Base-by-base conservation (phyloP, 2,797 vertebrate genomes). In the Peromyscus aztecus region DNA sequence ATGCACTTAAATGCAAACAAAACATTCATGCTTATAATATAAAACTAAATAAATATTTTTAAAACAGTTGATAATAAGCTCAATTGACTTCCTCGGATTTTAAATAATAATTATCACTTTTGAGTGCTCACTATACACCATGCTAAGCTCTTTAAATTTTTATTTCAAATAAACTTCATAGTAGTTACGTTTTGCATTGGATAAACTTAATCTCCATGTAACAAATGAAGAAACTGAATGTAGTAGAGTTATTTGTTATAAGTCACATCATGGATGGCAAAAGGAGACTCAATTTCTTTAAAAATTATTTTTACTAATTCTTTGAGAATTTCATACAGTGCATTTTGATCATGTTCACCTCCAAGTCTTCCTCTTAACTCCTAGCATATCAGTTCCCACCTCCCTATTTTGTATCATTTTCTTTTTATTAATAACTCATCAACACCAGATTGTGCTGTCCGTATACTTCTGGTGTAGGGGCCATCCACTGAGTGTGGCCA, bases 181-280 rank as follows among this genome's bases (percentile, higher is more conserved):
- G n/a, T 49, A 55, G 86, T 78, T 81, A 29, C 27, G 23, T 85
- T 94, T 89, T 93, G 7, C 34, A 67, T 31, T 59, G 17, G 6
- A 92, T 67, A n/a, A 78, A 21, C 21, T 67, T 86, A 63, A 75
- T 77, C 19, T 89, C 46, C 71, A 71, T 73, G 85, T 96, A 85
- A 75, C 43, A 91, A 91, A 71, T 91, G 75, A 89, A 81, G 29
- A 93, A 95, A 67, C 14, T 65, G 12, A 91, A 4, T 17, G 93
- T 81, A 71, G 24, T 84, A 7, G 94, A 90, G 11, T 61, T 95
- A n/a, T 69, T 93, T 37, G 17, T 49, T 34, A 8, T 49, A 87
- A 91, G 34, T 82, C 57, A 89, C 14, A 80, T 85, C 75, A 7
- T 75, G 24, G 21, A 11, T 59, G 24, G 2, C 73, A 90, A 92